Evolutionary conservation across 1,140 invertebrate species (phyloP), one percentile per base, ranked within the genome.

Genomic region (Phenacoccus solenopsis): DNA sequence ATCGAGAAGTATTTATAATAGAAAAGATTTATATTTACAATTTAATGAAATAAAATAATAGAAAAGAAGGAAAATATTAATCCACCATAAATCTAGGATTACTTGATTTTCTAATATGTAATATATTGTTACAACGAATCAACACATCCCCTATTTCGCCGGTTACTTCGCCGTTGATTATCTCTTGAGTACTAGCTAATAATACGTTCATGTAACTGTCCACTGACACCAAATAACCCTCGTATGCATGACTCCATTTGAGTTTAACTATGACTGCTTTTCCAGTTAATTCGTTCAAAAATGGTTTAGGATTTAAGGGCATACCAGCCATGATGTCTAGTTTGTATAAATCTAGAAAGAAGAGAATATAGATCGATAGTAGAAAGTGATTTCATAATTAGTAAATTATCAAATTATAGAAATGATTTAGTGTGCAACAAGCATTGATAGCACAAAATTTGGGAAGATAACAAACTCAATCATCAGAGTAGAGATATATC

Each of bases 171-270:
- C 94, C 93, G 77, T 98, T 94, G 73, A 98, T 90, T 76, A 89
- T 92, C 83, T 99, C 98, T 81, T 99, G 96, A n/a, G 96, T 94
- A 77, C 98, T 98, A 0, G 96, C 96, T 70, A 99, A 79, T 81
- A 98, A 96, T 73, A 99, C 80, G 80, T 99, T 99, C 98, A 99
- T 99, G 78, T 99, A 99, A 7, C 92, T 92, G 83, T 99, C 98
- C 12, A 97, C 93, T 3, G 96, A 98, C 0, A 99, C 95, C 24
- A 99, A 80, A 74, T 94, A 91, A 9, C 98, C 97, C 85, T 97
- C 98, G 79, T 99, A 99, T 81, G 99, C 97, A 79, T 98, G 96
- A 28, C 98, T 97, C 98, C 98, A 99, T 80, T 99, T 99, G 57
- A 99, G 82, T 83, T 99, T 99, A 0, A 98, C 93, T 77, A 98